Conservation (phyloP, 1,140 invertebrate genomes). For the Oryzaephilus surinamensis region DNA sequence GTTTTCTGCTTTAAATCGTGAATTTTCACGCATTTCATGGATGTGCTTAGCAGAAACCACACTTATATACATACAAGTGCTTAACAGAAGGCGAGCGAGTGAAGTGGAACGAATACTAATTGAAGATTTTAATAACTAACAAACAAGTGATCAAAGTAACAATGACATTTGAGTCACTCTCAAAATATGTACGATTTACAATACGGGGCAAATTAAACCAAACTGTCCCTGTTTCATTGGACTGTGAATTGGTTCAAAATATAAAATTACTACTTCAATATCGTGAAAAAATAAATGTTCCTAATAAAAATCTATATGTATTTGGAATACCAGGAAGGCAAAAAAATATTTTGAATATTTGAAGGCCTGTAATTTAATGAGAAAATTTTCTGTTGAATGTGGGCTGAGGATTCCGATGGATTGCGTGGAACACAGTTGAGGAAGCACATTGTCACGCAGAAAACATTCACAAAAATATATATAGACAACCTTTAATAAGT, state of each 20-base stretch:
- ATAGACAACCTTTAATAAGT: constrained; percentile 3
- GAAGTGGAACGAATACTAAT: constrained; percentile 2
- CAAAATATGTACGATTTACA: constrained; percentile 4
- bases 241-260: constrained; percentile 3
- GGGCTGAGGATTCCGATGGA: constrained; percentile 3
- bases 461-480: constrained; percentile 8
- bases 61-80: constrained; percentile 1
- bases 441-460: constrained; percentile 11
- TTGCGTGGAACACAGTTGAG: constrained; percentile 7
- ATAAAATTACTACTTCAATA: constrained; percentile 3
- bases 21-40: constrained; percentile 1
- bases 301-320: constrained; percentile 8
- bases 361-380: constrained; percentile 6
- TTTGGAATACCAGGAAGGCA: constrained; percentile 7
- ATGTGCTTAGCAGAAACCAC: neutral
- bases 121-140: constrained; percentile 1
- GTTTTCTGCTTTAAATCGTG: neutral
- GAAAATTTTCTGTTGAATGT: constrained; percentile 4
- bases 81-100: constrained; percentile 4
- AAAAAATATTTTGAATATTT: constrained; percentile 1
- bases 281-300: constrained; percentile 1
- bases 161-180: constrained; percentile 1
- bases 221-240: constrained; percentile 2
- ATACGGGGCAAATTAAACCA: constrained; percentile 7
- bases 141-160: neutral